Evolutionary conservation across 1,140 invertebrate species (phyloP).

Genomic region (Episyrphus balteatus): DNA sequence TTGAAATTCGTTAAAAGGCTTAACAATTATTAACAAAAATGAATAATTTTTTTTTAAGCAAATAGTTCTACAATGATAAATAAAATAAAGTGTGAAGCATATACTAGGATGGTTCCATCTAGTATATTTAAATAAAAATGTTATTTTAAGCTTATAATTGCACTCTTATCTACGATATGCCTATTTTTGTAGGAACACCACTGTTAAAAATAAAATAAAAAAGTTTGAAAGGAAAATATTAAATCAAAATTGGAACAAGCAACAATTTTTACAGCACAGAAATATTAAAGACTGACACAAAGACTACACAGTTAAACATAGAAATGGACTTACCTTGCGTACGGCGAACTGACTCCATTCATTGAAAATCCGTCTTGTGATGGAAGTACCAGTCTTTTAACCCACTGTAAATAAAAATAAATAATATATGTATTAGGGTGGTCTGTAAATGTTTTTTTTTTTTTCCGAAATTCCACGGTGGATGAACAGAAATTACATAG

Average conservation of each 20-base stretch:
- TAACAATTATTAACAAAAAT: no score
- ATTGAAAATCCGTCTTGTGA: constrained; percentile 32
- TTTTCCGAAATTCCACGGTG: neutral
- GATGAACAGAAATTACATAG: neutral
- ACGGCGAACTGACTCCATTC: constrained; percentile 32
- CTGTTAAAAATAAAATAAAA: constrained; percentile 20
- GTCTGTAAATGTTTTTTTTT: no score
- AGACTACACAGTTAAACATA: constrained; percentile 3
- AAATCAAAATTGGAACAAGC: constrained; percentile 2
- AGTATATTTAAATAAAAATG: no score
- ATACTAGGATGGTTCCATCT: no score
- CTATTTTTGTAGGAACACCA: constrained; percentile 30
- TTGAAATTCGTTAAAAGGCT: no score
- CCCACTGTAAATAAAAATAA: constrained; percentile 22
- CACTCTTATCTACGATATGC: no score
- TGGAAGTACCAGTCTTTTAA: constrained; percentile 33
- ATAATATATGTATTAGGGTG: neutral
- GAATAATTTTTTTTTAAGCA: no score
- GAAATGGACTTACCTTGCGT: constrained; percentile 30
- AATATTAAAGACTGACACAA: constrained; percentile 2
- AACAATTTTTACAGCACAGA: constrained; percentile 5
- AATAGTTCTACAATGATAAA: no score
- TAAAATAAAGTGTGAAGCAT: no score
- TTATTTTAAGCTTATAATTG: no score
- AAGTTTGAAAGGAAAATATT: neutral